Base-by-base conservation (phyloP, 1,140 invertebrate genomes). In the Ostrea denselamellosa region DNA sequence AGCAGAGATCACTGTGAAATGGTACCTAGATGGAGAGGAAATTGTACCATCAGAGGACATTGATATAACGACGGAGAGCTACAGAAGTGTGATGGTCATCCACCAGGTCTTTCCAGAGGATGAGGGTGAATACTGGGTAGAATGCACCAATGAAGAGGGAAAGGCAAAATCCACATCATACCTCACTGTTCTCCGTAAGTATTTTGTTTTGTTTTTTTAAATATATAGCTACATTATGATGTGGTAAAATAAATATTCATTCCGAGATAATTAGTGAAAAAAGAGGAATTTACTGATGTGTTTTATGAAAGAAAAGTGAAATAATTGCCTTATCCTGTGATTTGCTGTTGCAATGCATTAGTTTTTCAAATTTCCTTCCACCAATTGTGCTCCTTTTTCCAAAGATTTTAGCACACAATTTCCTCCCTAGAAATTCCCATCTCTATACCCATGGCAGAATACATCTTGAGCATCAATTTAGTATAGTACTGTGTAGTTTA, bases 71-170 rank as follows among this genome's bases (percentile, higher is more conserved):
- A 91, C 92, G 68, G 90, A 93, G 28, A 86, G 92, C 52, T 89
- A 91, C 25, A 90, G 86, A 34, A 93, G 92, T 68, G 87, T 91
- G 25, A 88, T 95, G 51, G 90, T 90, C n/a, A 92, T 95, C n/a
- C 83, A 87, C 12, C 92, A 94, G 54, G 92, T 93, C 8, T 93
- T 94, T 68, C 88, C 92, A 9, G 93, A 94, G 87, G 94, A 95
- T 89, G 92, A 93, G 89, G 95, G 94, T 25, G 92, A 93, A 87
- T 95, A 95, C 87, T 91, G 91, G 85, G 90, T 94, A 10, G 93
- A 94, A 84, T 91, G 92, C 12, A 89, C 85, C 71, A 95, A 94
- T 88, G 90, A 93, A 51, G 91, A 90, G 86, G 95, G 95, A n/a
- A 91, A 91, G 28, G 90, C 91, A n/a, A 90, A 90, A 0, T 93